Evolutionary conservation across 23 tunicate genomes (phyloP).

Genomic region (Diplosoma virens): DNA sequence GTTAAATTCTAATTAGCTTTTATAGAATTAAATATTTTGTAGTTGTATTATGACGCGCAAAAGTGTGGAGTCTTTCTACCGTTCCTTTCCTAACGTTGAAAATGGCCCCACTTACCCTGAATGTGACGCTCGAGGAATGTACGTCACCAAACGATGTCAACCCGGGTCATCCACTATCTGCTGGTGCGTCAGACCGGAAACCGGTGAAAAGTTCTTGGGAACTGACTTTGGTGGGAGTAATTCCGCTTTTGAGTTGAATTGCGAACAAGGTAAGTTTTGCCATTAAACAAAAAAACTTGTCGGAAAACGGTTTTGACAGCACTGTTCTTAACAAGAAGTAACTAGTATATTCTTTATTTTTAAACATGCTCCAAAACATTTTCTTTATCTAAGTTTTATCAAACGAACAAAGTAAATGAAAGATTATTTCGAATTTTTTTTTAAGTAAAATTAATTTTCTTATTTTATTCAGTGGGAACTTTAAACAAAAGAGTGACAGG

Average conservation of each 20-base stretch:
- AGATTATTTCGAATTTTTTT: too few relatives aligned
- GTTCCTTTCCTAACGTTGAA: neutral
- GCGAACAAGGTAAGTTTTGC: slow-evolving; percentile 46
- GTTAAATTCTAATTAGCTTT: too few relatives aligned
- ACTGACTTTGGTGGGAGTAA: slow-evolving; percentile 32
- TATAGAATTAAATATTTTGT: too few relatives aligned
- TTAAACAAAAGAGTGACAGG: neutral
- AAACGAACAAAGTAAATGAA: too few relatives aligned
- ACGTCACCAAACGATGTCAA: slow-evolving; percentile 7
- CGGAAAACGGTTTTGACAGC: neutral
- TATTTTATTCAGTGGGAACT: too few relatives aligned
- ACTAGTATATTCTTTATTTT: too few relatives aligned
- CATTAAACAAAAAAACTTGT: neutral
- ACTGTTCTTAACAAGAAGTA: too few relatives aligned
- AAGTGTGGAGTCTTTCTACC: neutral
- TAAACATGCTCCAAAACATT: too few relatives aligned
- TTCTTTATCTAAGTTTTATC: too few relatives aligned
- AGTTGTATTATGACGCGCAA: neutral
- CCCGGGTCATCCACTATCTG: neutral
- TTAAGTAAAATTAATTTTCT: too few relatives aligned
- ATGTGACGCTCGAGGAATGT: slow-evolving; percentile 29
- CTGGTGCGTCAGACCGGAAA: slow-evolving; percentile 20
- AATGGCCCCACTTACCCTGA: slow-evolving; percentile 14
- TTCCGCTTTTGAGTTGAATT: slow-evolving; percentile 26
- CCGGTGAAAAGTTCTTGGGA: slow-evolving; percentile 23